A percentile compares a stretch with the other conserved stretches of the same genome.
phyloP scores from a whole-genome alignment of 37 sponge, comb jelly and placozoan genomes.

The Geodia barretti region DNA sequence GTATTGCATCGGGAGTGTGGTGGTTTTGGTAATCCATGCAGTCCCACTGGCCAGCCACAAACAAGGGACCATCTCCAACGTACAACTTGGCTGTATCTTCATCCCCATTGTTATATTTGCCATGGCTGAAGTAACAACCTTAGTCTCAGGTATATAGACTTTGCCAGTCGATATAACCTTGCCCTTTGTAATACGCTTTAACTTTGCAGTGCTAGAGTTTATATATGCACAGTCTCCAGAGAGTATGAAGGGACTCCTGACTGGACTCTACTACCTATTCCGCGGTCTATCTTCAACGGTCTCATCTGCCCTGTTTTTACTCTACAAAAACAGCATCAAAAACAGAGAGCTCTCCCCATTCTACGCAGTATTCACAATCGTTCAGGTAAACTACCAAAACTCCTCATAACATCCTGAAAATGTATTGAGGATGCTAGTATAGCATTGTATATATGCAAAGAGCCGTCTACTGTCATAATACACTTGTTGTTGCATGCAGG shows the following conservation, averaged over 20 bases:
- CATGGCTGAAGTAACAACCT: conserved; percentile 7
- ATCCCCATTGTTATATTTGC: conserved; percentile 15
- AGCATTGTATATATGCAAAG: too few relatives aligned
- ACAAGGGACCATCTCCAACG: background rate
- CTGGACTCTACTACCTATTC: conserved; percentile 38
- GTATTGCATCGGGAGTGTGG: background rate
- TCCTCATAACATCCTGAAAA: too few relatives aligned
- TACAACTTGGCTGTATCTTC: conserved; percentile 2
- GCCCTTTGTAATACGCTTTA: too few relatives aligned
- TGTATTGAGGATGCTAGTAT: too few relatives aligned
- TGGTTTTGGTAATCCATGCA: background rate
- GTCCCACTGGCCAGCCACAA: background rate
- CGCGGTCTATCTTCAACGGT: conserved; percentile 24
- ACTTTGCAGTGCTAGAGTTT: conserved; percentile 29
- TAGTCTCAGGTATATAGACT: conserved; percentile 9
- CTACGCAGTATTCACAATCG: background rate
- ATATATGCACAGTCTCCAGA: conserved; percentile 17
- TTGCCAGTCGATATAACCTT: background rate
- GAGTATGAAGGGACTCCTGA: conserved; percentile 34
- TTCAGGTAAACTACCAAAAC: background rate
- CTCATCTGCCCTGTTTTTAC: background rate
- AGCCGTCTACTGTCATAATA: too few relatives aligned
- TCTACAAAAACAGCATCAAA: background rate
- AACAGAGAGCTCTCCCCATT: background rate
- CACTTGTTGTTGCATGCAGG: too few relatives aligned